Conservation (phyloP, 2,888 invertebrate genomes). For the Ethmia dodecea region DNA sequence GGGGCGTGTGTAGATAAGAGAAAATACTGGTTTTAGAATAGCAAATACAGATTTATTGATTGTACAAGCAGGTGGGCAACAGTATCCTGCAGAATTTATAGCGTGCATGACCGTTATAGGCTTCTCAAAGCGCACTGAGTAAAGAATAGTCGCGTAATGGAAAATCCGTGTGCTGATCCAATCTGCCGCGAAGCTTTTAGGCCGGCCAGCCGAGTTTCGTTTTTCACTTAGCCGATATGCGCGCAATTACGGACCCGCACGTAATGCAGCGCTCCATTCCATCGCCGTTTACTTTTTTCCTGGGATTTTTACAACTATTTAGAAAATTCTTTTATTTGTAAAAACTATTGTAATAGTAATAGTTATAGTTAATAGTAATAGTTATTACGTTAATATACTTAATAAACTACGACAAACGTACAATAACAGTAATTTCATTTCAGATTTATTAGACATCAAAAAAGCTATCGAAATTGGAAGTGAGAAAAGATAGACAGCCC, state of each 20-base stretch:
- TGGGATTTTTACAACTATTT: too few relatives aligned
- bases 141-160: constrained; percentile 59
- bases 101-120: constrained; percentile 19
- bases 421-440: too few relatives aligned
- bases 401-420: too few relatives aligned
- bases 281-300: constrained; percentile 25
- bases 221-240: constrained; percentile 59
- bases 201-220: constrained; percentile 38
- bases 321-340: too few relatives aligned
- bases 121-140: constrained; percentile 31
- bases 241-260: constrained; percentile 49
- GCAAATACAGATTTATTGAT: too few relatives aligned
- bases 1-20: too few relatives aligned
- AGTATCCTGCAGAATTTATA: constrained; percentile 8
- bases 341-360: too few relatives aligned
- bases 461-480: too few relatives aligned
- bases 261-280: constrained; percentile 31
- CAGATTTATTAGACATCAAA: too few relatives aligned
- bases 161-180: constrained; percentile 72
- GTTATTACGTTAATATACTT: too few relatives aligned
- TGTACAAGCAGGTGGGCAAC: not conserved
- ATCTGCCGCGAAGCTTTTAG: constrained; percentile 68
- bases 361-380: too few relatives aligned
- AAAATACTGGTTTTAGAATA: not conserved
- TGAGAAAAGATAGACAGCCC: too few relatives aligned